Base-by-base conservation (phyloP, 2,113 vertebrate genomes). In the Xenus cinereus region DNA sequence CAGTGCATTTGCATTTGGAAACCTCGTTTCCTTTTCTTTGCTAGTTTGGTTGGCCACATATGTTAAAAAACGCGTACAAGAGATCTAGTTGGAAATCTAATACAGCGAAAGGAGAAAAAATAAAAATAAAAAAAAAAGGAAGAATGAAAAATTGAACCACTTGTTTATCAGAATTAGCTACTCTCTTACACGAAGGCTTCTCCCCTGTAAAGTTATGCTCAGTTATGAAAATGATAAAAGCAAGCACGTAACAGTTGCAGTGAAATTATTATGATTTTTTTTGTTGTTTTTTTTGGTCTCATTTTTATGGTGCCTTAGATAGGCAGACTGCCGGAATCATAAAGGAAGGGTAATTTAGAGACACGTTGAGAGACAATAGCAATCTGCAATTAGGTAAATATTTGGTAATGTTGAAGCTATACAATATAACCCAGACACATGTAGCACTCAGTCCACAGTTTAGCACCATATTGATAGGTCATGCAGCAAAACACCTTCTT, bases 391-490 rank as follows among this genome's bases (percentile, higher is more conserved):
- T 81, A 63, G 85, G 67, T 96, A 96, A 84, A 96, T 95, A 85
- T 66, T 69, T 72, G 87, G 69, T 91, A 79, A 84, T 3, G 62
- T 95, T 95, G 94, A 95, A 98, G 95, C 94, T 90, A 95, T 94
- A 97, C 78, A 85, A 84, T 96, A 96, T 87, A 97, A 97, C 97
- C 96, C 54, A 60, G 97, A 97, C 96, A 97, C 94, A 35, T 53
- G 96, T 92, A 94, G 97, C 90, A 90, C 81, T 97, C 97, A 97
- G 96, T 97, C 97, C 98, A 96, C 97, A 97, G 54, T 89, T 97
- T 99, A 99, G 99, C 99, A 99, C 99, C 99, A 99, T 98, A 98
- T 91, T 95, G 98, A 98, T 90, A 97, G 98, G 97, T 98, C 97
- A 97, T 97, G 98, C 97, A 98, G 98, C 98, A 97, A 98, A 96